phyloP scores from a whole-genome alignment of 2,797 vertebrate species.

The Gymnodraco acuticeps region DNA sequence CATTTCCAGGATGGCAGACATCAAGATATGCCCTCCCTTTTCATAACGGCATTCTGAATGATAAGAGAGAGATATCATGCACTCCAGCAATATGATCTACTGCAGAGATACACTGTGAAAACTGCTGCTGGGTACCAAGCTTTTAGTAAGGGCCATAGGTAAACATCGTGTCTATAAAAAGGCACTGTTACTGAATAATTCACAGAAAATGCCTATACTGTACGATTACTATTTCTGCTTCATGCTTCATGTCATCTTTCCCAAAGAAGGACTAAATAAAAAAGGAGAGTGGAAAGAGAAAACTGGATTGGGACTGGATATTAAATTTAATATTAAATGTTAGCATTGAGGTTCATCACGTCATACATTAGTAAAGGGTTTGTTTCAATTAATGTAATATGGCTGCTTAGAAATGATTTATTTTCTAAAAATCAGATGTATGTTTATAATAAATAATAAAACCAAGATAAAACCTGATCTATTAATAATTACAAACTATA shows the following conservation, averaged over 20 bases:
- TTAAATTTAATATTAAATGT: neutral
- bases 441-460: too few relatives aligned
- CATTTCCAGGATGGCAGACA: constrained; percentile 66
- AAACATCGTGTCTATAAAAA: constrained; percentile 76
- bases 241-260: constrained; percentile 59
- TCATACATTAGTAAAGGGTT: neutral
- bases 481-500: neutral
- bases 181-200: constrained; percentile 76
- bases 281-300: constrained; percentile 25
- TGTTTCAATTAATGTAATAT: neutral
- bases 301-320: constrained; percentile 18
- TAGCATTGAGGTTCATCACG: neutral
- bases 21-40: constrained; percentile 48
- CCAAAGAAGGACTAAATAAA: constrained; percentile 41
- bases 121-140: constrained; percentile 70
- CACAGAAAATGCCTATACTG: constrained; percentile 75
- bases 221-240: constrained; percentile 73
- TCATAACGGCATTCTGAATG: constrained; percentile 57
- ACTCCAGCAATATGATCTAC: constrained; percentile 68
- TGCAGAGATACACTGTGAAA: constrained; percentile 57
- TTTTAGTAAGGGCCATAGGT: constrained; percentile 80
- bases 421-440: neutral
- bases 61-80: constrained; percentile 54
- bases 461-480: too few relatives aligned
- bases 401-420: neutral